A percentile compares a stretch with the other conserved stretches of the same genome.
These are phyloP conservation scores for Osmerus eperlanus DNA, from an alignment of 2,113 vertebrate genomes.

Conservation along the genomic window DNA sequence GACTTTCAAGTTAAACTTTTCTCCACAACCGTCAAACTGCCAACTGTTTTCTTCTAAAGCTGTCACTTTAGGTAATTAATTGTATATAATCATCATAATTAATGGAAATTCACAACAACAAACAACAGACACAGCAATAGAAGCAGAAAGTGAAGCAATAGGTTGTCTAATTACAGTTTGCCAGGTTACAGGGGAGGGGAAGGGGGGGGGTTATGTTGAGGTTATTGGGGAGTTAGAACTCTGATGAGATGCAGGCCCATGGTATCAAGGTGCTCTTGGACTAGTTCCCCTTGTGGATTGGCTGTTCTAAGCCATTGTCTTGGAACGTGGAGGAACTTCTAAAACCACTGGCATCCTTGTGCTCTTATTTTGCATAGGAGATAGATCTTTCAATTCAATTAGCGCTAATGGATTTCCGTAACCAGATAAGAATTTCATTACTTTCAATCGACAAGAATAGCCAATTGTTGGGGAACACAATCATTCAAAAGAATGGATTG, in stretches of 20 bases:
- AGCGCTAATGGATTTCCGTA: not conserved
- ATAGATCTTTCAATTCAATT: not conserved
- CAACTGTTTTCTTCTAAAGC: constrained; percentile 5
- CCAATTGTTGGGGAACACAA: not conserved
- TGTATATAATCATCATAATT: constrained; percentile 24
- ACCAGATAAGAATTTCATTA: not conserved
- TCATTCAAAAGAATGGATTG: not conserved
- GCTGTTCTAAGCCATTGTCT: not conserved
- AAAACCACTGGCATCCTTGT: not conserved
- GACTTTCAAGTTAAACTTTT: constrained; percentile 49
- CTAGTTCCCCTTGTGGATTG: constrained; percentile 27
- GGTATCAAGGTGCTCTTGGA: constrained; percentile 45
- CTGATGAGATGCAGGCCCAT: constrained; percentile 75
- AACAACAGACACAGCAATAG: constrained; percentile 66
- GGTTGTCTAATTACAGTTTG: constrained; percentile 54
- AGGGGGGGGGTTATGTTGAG: constrained; percentile 74
- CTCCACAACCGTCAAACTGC: constrained; percentile 23
- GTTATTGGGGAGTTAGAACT: constrained; percentile 76
- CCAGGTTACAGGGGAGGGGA: constrained; percentile 66
- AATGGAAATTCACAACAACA: constrained; percentile 63
- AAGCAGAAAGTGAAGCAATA: constrained; percentile 50
- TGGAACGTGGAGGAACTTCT: not conserved
- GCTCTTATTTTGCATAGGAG: not conserved
- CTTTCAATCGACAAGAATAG: not conserved
- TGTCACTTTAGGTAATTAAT: constrained; percentile 34